Base-by-base conservation (phyloP, 2,888 invertebrate genomes). In the Gari tellinella region DNA sequence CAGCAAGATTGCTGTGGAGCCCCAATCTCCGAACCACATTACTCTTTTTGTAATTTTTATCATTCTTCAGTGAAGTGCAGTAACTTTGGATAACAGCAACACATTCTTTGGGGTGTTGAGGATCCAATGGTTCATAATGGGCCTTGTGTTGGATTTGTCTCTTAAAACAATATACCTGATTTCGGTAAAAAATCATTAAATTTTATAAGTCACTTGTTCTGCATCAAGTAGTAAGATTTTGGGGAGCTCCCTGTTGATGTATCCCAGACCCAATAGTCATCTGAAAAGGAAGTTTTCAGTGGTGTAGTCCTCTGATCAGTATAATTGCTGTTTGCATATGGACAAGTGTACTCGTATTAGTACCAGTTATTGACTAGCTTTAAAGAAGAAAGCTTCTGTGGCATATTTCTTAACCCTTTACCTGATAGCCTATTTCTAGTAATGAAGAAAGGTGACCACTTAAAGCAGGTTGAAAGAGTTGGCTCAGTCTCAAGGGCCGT, bases 221-320 rank as follows among this genome's bases (percentile, higher is more conserved):
- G n/a, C n/a, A n/a, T n/a, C n/a, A n/a, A n/a, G n/a, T n/a, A 19
- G 23, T 55, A 38, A 14, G 17, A 8, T 23, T 37, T 38, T 31
- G 52, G 51, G 21, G 58, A 38, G n/a, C n/a, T 43, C 5, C 66
- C 66, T 5, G 40, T 45, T 15, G 26, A 41, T 1, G 60, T 15
- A 40, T 66, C 46, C 66, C 66, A 66, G 1, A 66, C 52, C 15
- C 46, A 38, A 52, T 60, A 66, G 46, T 66, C 66, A 40, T 60
- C 58, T 7, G 26, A 21, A 17, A 66, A 66, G 12, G 46, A 19
- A 4, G 52, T 37, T 23, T 52, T 52, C n/a, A n/a, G n/a, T n/a
- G n/a, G n/a, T n/a, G n/a, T n/a, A n/a, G n/a, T n/a, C n/a, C n/a
- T n/a, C n/a, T n/a, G n/a, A n/a, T n/a, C n/a, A n/a, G n/a, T n/a